Conservation (phyloP, 92 coral and sea anemone species). For the Phenganax subtilis region DNA sequence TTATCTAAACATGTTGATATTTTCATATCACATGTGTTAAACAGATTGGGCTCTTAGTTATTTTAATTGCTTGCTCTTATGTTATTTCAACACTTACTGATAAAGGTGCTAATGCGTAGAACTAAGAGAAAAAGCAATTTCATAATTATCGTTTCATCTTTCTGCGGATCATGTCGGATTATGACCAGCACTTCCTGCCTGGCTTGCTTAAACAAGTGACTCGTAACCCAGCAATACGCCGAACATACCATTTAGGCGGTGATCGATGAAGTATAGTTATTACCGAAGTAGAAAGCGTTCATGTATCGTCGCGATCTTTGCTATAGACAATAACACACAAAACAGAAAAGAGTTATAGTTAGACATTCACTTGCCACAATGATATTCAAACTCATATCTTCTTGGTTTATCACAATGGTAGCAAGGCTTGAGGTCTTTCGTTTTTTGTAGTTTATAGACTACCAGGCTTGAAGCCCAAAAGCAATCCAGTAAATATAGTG, state of each 20-base stretch:
- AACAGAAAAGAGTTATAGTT: too few species aligned
- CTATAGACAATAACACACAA: too few species aligned
- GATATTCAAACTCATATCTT: too few species aligned
- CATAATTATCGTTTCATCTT: slow-evolving; percentile 8
- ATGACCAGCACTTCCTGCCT: slow-evolving; percentile 2
- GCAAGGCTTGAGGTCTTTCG: too few species aligned
- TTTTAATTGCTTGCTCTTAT: slow-evolving; percentile 19
- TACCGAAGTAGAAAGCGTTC: too few species aligned
- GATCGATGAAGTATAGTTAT: too few species aligned
- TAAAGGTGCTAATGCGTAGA: slow-evolving; percentile 4
- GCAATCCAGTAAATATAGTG: too few species aligned
- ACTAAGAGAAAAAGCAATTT: slow-evolving; percentile 17
- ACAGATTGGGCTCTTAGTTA: slow-evolving; percentile 20
- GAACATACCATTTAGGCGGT: not conserved
- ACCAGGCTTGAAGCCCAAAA: too few species aligned
- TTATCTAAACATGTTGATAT: not conserved
- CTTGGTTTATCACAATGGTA: too few species aligned
- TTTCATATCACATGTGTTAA: not conserved
- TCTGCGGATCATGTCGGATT: slow-evolving; percentile 19
- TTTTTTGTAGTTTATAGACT: too few species aligned
- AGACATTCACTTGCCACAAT: too few species aligned
- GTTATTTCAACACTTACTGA: slow-evolving; percentile 12
- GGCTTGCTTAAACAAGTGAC: not conserved
- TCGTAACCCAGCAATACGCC: not conserved
- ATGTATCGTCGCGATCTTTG: too few species aligned